A percentile compares a stretch with the other conserved stretches of the same genome.
Evolutionary conservation across 2,797 vertebrate genomes (phyloP).

Genomic region (Rhincodon typus): DNA sequence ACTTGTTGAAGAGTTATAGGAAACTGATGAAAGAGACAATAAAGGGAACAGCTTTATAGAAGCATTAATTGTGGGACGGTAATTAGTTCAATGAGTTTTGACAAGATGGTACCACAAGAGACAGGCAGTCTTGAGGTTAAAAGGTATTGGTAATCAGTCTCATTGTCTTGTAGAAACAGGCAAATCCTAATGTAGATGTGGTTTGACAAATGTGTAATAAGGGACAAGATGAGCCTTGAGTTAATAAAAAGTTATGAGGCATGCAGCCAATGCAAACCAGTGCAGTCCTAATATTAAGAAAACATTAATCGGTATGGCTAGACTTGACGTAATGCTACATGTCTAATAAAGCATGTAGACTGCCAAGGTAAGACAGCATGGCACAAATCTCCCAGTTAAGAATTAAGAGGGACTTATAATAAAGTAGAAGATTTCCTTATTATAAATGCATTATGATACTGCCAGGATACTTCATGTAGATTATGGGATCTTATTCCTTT

Average conservation of each 20-base stretch:
- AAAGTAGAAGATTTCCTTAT: neutral
- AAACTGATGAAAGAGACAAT: neutral
- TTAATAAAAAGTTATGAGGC: neutral
- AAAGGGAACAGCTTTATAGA: neutral
- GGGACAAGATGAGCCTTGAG: neutral
- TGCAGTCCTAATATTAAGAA: neutral
- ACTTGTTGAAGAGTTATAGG: neutral
- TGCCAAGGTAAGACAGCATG: neutral
- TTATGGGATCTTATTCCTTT: neutral
- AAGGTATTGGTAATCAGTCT: neutral
- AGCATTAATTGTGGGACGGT: neutral
- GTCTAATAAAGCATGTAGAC: neutral
- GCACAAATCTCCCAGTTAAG: neutral
- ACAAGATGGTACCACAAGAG: neutral
- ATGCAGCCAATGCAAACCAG: neutral
- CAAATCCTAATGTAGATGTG: neutral
- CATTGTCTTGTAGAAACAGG: neutral
- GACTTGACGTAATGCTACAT: neutral
- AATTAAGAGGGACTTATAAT: neutral
- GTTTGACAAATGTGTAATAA: neutral
- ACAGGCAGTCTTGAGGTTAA: slow-evolving; percentile 2
- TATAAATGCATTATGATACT: neutral
- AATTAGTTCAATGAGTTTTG: neutral
- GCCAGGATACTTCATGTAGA: neutral
- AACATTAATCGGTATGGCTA: neutral